These are phyloP conservation scores for Cromileptes altivelis DNA, from an alignment of 2,113 vertebrate species.

Conservation along the genomic window DNA sequence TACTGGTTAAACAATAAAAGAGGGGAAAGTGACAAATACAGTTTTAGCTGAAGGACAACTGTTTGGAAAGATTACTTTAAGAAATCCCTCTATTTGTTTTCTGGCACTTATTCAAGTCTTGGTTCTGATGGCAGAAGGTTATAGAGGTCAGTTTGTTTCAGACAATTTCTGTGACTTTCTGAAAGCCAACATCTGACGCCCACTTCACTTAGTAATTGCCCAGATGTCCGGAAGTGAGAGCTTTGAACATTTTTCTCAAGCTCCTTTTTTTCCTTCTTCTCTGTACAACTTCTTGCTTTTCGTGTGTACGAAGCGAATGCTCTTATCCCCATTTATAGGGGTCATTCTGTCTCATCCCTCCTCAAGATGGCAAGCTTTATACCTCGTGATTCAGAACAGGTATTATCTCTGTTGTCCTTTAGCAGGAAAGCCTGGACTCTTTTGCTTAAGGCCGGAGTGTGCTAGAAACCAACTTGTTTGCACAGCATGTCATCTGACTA, in stretches of 20 bases:
- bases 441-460: too few species aligned
- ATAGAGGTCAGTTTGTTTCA: not conserved
- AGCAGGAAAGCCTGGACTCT: too few species aligned
- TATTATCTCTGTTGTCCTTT: too few species aligned
- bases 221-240: not conserved
- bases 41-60: slow-evolving; percentile 7
- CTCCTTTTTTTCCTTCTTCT: slow-evolving; percentile 1
- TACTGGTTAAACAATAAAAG: not conserved
- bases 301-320: not conserved
- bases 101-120: not conserved
- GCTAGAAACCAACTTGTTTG: too few species aligned
- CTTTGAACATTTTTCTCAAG: not conserved
- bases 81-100: not conserved
- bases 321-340: not conserved
- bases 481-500: too few species aligned
- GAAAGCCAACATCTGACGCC: not conserved
- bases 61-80: not conserved
- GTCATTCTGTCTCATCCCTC: not conserved
- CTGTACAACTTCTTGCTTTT: not conserved
- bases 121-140: not conserved
- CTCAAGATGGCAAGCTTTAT: too few species aligned
- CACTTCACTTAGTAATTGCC: not conserved
- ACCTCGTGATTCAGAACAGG: not conserved
- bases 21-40: slow-evolving; percentile 3
- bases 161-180: not conserved